Percentiles rank a stretch among this genome's conserved stretches.
These are phyloP conservation scores for Altica lythri DNA, from an alignment of 2,888 invertebrate genomes.

Conservation along the genomic window DNA sequence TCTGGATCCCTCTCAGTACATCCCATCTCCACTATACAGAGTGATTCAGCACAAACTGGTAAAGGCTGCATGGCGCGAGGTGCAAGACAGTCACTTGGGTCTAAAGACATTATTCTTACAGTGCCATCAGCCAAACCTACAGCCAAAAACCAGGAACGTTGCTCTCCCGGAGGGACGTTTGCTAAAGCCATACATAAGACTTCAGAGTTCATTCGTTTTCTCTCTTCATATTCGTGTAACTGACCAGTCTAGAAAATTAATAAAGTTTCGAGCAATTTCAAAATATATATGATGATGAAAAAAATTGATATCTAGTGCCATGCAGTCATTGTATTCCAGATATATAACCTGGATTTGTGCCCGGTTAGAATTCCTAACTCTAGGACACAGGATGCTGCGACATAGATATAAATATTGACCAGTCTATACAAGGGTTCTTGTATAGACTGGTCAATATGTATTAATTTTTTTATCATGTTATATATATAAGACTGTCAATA, in stretches of 20 bases:
- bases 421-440: too few species aligned
- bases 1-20: constrained; percentile 66
- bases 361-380: too few species aligned
- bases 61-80: constrained; percentile 96
- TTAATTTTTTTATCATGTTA: too few species aligned
- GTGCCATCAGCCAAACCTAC: constrained; percentile 96
- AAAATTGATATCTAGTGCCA: too few species aligned
- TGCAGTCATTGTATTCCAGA: too few species aligned
- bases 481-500: too few species aligned
- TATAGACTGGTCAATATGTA: too few species aligned
- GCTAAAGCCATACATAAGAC: constrained; percentile 99
- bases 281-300: too few species aligned
- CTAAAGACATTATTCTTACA: constrained; percentile 95
- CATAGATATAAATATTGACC: too few species aligned
- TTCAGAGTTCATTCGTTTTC: constrained; percentile 95
- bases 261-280: too few species aligned
- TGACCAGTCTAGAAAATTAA: constrained; percentile 82
- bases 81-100: constrained; percentile 94
- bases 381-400: too few species aligned
- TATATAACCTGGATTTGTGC: too few species aligned
- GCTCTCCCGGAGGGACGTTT: constrained; percentile 93
- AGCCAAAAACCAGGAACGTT: constrained; percentile 92
- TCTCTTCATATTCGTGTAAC: constrained; percentile 96
- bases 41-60: constrained; percentile 93
- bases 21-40: constrained; percentile 95